Evolutionary conservation across 2,888 invertebrate genomes (phyloP).

Genomic region (Erebia aethiops): DNA sequence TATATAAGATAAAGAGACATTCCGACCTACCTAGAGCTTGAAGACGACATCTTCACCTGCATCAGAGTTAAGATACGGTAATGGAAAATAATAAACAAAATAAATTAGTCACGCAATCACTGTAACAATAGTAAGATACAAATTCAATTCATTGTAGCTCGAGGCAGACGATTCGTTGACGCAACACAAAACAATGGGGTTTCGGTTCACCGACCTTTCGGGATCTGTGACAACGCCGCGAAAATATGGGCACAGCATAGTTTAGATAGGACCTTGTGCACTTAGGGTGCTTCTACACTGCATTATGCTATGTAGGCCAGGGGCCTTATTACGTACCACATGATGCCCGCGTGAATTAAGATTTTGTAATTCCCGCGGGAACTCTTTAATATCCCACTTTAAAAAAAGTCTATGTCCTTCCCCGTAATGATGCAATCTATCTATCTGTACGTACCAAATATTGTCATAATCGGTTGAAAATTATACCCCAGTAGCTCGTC

Average conservation of each 20-base stretch:
- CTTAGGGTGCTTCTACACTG: conserved; percentile 39
- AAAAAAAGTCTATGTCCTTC: too few species aligned
- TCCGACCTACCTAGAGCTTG: not conserved
- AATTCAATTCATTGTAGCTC: conserved; percentile 72
- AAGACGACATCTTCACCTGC: conserved; percentile 38
- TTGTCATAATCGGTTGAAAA: too few species aligned
- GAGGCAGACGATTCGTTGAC: conserved; percentile 77
- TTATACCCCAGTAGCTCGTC: too few species aligned
- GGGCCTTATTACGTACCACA: too few species aligned
- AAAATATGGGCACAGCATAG: conserved; percentile 74
- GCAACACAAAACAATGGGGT: conserved; percentile 79
- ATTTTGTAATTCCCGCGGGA: too few species aligned
- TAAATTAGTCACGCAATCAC: conserved; percentile 67
- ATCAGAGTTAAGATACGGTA: conserved; percentile 46
- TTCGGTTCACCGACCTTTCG: conserved; percentile 77
- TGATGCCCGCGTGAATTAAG: too few species aligned
- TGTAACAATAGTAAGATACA: conserved; percentile 69
- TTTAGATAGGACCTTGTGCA: conserved; percentile 55
- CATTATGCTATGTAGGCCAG: not conserved
- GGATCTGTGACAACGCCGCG: conserved; percentile 77
- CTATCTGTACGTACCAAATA: too few species aligned
- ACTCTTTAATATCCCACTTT: too few species aligned
- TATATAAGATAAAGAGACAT: not conserved
- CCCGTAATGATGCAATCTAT: too few species aligned
- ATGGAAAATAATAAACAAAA: conserved; percentile 57